Conservation (phyloP, 2,888 invertebrate genomes). For the Meganola albula region DNA sequence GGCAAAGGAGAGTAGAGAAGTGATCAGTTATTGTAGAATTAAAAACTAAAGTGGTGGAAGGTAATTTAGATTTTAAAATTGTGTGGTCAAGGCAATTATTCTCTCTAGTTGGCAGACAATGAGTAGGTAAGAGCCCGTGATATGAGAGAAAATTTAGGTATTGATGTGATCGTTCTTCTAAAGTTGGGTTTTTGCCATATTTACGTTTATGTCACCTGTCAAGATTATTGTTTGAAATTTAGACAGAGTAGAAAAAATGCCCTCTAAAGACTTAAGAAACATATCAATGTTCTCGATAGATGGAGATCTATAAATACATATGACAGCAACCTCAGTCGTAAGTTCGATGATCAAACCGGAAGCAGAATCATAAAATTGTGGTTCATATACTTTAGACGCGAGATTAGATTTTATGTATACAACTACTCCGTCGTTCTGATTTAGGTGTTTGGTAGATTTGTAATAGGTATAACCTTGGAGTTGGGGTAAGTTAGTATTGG, state of each 20-base stretch:
- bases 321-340: not conserved
- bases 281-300: not conserved
- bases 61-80: not conserved
- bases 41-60: not conserved
- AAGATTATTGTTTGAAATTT: no score
- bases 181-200: not conserved
- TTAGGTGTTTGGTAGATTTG: not conserved
- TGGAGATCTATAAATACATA: slow-evolving; percentile 3
- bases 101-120: not conserved
- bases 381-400: not conserved
- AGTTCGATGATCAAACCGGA: not conserved
- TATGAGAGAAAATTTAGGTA: not conserved
- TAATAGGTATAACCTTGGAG: not conserved
- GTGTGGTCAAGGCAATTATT: not conserved
- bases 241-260: not conserved
- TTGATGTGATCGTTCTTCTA: no score
- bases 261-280: not conserved
- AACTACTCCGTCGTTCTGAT: slow-evolving; percentile 1
- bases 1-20: no score
- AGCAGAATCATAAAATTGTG: not conserved
- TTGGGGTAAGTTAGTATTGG: not conserved
- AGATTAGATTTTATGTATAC: not conserved
- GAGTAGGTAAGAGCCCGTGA: not conserved
- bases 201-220: not conserved
- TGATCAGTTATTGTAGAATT: not conserved